Percentiles rank a stretch among this genome's conserved stretches.
Conservation (phyloP, 2,797 vertebrate species). For the Champsocephalus gunnari region DNA sequence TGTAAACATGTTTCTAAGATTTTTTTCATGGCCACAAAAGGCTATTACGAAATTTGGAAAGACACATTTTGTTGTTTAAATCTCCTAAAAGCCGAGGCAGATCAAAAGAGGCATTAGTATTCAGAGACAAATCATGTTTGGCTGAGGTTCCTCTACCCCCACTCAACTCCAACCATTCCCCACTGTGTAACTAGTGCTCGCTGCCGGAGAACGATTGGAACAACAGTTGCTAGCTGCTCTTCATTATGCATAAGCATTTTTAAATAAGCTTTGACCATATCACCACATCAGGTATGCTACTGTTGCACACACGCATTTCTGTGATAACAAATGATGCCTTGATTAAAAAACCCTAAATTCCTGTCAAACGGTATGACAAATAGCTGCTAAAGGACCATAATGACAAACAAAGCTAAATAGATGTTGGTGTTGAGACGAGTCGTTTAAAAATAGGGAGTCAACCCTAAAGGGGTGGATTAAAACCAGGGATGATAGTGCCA, state of each 20-base stretch:
- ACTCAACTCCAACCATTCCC: conserved; percentile 77
- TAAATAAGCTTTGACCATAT: conserved; percentile 64
- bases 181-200: conserved; percentile 77
- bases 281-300: conserved; percentile 48
- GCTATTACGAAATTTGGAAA: conserved; percentile 80
- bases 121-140: conserved; percentile 82
- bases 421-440: conserved; percentile 57
- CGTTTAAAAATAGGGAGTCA: conserved; percentile 65
- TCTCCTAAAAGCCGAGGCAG: conserved; percentile 80
- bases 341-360: conserved; percentile 11
- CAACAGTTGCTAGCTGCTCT: conserved; percentile 75
- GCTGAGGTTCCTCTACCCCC: conserved; percentile 73
- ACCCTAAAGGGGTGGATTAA: conserved; percentile 65
- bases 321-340: conserved; percentile 17
- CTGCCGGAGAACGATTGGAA: conserved; percentile 74
- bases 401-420: conserved; percentile 64
- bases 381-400: conserved; percentile 38
- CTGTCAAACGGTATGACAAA: conserved; percentile 45
- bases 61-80: conserved; percentile 82
- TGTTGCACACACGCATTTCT: conserved; percentile 14
- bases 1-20: conserved; percentile 82
- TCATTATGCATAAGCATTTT: conserved; percentile 71
- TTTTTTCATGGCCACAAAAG: conserved; percentile 76
- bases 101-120: conserved; percentile 86
- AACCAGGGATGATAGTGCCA: conserved; percentile 80